Base-by-base conservation (phyloP, 2,113 vertebrate genomes). In the Brachypodius melanocephalos region DNA sequence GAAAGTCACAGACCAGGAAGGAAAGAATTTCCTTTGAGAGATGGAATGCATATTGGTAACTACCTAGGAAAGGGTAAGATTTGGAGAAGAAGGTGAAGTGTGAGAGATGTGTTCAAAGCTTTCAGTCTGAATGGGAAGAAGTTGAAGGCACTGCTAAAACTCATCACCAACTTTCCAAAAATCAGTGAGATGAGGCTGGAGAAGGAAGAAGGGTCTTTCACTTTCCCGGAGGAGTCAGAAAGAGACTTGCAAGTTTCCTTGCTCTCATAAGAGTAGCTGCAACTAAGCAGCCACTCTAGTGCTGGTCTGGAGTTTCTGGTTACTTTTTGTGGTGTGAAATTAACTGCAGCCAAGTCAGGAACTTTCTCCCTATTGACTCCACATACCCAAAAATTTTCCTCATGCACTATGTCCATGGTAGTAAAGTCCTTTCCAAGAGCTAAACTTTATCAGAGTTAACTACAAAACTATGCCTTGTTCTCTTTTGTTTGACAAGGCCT, bases 371-470 rank as follows among this genome's bases (percentile, higher is more conserved):
- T 82, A 34, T 26, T 68, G 59, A 54, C 32, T 73, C 51, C 12
- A 69, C 0, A 1, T 12, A 36, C 2, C 3, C 15, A 34, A 79
- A 85, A 89, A 31, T 7, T 38, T 85, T 82, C 73, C 48, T 67
- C 0, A 0, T 19, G 38, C 2, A 3, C 32, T 40, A 5, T 2
- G 5, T 68, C 58, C 36, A 8, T 1, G 2, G n/a, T 12, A 86
- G 21, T 8, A 61, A 90, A 79, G 10, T 40, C 28, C n/a, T 76
- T 71, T 57, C 26, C 1, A 2, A 69, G 31, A 63, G 18, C 25
- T 80, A 62, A 84, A 57, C 18, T 77, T 74, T 12, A 22, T n/a
- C 59, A n/a, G 25, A 69, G 17, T 28, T 76, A 57, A 63, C 63
- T 69, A 55, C 31, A 69, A 45, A 69, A n/a, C 29, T 2, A 0